Base-by-base conservation (phyloP, 2,888 invertebrate genomes). In the Hyalella azteca region DNA sequence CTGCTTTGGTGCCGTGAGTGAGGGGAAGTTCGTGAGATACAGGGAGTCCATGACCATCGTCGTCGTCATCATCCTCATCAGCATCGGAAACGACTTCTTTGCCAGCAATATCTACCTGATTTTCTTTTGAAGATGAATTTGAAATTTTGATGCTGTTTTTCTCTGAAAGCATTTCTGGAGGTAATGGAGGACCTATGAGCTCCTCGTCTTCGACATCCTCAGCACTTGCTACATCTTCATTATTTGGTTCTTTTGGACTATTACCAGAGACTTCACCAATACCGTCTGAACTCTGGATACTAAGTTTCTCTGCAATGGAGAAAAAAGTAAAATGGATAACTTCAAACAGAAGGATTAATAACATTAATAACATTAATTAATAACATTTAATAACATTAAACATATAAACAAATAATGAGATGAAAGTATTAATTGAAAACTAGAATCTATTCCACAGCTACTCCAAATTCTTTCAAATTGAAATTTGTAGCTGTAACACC, bases 1-100 rank as follows among this genome's bases (percentile, higher is more conserved):
- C 93, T 2, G 96, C 94, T 89, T 95, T 96, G 2, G 88, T 90
- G 0, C 98, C 97, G 88, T 98, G 98, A n/a, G 90, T 91, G 91
- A 98, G 93, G 84, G 92, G 90, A 0, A 96, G 93, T 89, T 90
- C 89, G 83, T 89, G 88, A 49, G 88, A 88, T 2, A 88, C 86
- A 13, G 91, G 91, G 81, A 91, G 89, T 75, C 87, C 86, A 66
- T 86, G 87, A 32, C 87, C 86, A 13, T 87, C 87, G 87, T 89
- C 79, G 13, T 81, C 85, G 19, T 86, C 85, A 39, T 85, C 85
- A 13, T 80, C 84, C 7, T 85, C 82, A n/a, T 85, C 84, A n/a
- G n/a, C 45, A 4, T 85, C 85, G n/a, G 39, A 22, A 36, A 54
- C 48, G n/a, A 11, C 59, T 19, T 54, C 39, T 11, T n/a, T n/a